Conservation (phyloP, 2,113 vertebrate genomes). For the Ceyx melanurus region DNA sequence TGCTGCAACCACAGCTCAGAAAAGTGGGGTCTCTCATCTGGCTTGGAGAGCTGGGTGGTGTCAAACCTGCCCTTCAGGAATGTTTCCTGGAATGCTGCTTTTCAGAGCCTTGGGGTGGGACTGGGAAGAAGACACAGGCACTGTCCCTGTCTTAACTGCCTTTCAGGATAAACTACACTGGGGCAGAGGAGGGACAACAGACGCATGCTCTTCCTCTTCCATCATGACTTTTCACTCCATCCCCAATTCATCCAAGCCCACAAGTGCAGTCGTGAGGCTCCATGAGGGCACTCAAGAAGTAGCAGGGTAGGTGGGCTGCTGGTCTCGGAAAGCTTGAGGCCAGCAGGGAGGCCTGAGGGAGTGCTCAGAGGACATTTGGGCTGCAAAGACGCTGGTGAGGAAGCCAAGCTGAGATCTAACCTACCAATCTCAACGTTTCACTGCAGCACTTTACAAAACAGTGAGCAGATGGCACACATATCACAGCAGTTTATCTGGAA, state of each 20-base stretch:
- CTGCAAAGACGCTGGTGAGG: not conserved
- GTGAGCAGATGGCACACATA: not conserved
- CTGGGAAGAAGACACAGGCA: not conserved
- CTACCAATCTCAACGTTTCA: rapidly evolving
- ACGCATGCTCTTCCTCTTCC: not conserved
- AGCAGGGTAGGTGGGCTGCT: not conserved
- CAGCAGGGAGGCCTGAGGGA: not conserved
- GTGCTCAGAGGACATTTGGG: not conserved
- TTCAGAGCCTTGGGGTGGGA: not conserved
- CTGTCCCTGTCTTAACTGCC: not conserved
- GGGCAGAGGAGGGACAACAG: not conserved
- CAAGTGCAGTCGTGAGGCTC: not conserved
- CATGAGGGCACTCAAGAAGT: rapidly evolving
- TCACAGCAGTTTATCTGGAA: not conserved
- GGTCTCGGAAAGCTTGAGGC: not conserved
- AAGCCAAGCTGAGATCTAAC: not conserved
- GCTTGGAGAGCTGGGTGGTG: not conserved
- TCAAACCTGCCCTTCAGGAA: not conserved
- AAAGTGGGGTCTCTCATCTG: not conserved
- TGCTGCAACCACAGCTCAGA: not conserved
- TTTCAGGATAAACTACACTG: not conserved
- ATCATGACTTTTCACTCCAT: rapidly evolving
- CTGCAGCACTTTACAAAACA: not conserved
- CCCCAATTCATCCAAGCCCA: not conserved
- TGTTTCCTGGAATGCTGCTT: not conserved